phyloP scores from a whole-genome alignment of 2,797 vertebrate genomes.

The Hafferia zeledoni region DNA sequence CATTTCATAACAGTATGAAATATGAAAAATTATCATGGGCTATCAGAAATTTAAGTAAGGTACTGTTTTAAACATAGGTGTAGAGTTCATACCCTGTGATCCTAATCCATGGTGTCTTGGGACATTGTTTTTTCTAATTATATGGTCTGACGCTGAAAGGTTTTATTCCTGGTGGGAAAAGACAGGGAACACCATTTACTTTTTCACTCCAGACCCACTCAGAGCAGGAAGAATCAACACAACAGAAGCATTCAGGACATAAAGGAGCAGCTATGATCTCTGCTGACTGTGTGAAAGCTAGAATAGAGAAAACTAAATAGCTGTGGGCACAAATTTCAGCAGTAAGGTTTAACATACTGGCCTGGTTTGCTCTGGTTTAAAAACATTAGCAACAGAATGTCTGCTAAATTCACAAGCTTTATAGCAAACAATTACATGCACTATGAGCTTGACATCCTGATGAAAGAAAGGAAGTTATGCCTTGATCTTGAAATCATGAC shows the following conservation, averaged over 20 bases:
- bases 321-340: not conserved
- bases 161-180: not conserved
- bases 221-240: not conserved
- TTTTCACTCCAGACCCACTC: not conserved
- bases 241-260: not conserved
- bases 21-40: not conserved
- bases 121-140: not conserved
- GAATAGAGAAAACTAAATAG: not conserved
- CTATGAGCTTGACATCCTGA: not conserved
- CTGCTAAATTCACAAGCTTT: slow-evolving; percentile 2
- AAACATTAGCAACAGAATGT: not conserved
- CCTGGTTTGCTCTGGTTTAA: not conserved
- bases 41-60: not conserved
- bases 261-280: not conserved
- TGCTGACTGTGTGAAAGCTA: not conserved
- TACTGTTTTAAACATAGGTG: not conserved
- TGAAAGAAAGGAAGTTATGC: slow-evolving; percentile 19
- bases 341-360: not conserved
- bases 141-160: not conserved
- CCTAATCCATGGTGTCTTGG: not conserved
- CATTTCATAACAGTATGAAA: not conserved
- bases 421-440: not conserved
- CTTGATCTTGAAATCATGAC: slow-evolving; percentile 37
- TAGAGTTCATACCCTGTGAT: not conserved
- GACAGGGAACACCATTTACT: not conserved